Evolutionary conservation across 2,888 invertebrate genomes (phyloP).

Genomic region (Thysanoteuthis rhombus): DNA sequence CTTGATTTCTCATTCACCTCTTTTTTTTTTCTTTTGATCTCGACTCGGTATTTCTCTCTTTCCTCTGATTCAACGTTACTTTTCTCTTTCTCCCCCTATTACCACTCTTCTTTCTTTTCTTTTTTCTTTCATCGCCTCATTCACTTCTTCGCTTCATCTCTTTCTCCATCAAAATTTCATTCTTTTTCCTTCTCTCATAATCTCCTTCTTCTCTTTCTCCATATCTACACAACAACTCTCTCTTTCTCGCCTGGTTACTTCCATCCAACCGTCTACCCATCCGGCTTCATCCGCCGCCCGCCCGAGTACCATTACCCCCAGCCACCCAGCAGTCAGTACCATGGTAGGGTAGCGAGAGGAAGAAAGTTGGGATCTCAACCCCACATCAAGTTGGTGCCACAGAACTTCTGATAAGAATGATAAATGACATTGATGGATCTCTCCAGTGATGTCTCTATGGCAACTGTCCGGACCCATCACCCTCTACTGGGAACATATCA

Average conservation of each 20-base stretch:
- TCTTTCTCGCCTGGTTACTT: slow-evolving; percentile 37
- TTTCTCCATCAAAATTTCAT: background rate
- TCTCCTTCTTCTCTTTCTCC: background rate
- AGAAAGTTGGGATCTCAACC: slow-evolving; percentile 26
- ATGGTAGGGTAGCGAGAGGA: slow-evolving; percentile 16
- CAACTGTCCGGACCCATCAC: slow-evolving; percentile 57
- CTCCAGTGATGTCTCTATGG: slow-evolving; percentile 55
- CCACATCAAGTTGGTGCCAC: slow-evolving; percentile 31
- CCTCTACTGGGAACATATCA: slow-evolving; percentile 54
- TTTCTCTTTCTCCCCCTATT: background rate
- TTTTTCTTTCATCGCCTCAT: background rate
- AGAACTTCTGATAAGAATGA: slow-evolving; percentile 41
- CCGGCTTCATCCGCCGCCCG: background rate
- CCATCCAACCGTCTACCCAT: background rate
- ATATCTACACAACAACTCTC: slow-evolving; percentile 52
- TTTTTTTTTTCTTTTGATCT: background rate
- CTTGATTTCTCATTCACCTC: background rate
- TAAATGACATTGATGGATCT: slow-evolving; percentile 59
- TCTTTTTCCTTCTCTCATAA: slow-evolving; percentile 22
- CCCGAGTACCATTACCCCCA: background rate
- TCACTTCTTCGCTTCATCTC: background rate
- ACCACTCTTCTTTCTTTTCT: too few species aligned
- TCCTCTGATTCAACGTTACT: background rate
- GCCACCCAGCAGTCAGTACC: slow-evolving; percentile 23
- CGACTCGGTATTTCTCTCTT: background rate